Percentiles rank a stretch among this genome's conserved stretches.
Evolutionary conservation across 2,888 invertebrate species (phyloP).

Genomic region (Dolomedes plantarius): DNA sequence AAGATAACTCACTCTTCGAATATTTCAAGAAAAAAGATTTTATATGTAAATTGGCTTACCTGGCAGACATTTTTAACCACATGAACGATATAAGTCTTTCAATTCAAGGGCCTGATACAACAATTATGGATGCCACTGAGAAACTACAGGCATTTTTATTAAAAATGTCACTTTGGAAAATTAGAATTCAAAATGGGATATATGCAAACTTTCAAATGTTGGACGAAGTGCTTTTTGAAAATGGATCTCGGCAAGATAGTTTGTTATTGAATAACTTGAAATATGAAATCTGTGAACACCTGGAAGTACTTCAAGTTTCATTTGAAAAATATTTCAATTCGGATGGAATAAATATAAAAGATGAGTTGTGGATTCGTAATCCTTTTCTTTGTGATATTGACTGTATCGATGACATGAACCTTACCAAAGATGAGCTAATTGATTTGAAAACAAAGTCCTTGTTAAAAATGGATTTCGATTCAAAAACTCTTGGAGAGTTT

Average conservation of each 20-base stretch:
- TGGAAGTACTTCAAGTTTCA: too few relatives aligned
- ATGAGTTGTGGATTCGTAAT: constrained; percentile 62
- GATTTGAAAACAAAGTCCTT: constrained; percentile 44
- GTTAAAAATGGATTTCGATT: constrained; percentile 47
- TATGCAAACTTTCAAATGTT: constrained; percentile 56
- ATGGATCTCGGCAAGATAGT: constrained; percentile 44
- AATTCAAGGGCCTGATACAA: constrained; percentile 44
- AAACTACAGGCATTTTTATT: constrained; percentile 52
- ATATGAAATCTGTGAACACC: too few relatives aligned
- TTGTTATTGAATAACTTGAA: constrained; percentile 34
- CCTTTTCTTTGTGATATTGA: constrained; percentile 61
- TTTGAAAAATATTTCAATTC: constrained; percentile 33
- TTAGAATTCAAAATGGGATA: constrained; percentile 54
- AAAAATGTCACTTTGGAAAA: constrained; percentile 50
- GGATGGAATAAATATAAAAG: constrained; percentile 56
- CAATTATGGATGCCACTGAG: constrained; percentile 49
- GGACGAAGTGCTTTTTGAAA: constrained; percentile 55
- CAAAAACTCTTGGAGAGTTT: constrained; percentile 33
- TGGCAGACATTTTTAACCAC: constrained; percentile 21
- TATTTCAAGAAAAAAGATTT: constrained; percentile 44
- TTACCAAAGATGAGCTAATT: constrained; percentile 50
- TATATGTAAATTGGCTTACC: constrained; percentile 38
- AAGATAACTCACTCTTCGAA: constrained; percentile 38
- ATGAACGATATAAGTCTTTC: constrained; percentile 20
- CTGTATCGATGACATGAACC: constrained; percentile 52